Base-by-base conservation (phyloP, 2,888 invertebrate genomes). In the Venustoraphidia nigricollis region DNA sequence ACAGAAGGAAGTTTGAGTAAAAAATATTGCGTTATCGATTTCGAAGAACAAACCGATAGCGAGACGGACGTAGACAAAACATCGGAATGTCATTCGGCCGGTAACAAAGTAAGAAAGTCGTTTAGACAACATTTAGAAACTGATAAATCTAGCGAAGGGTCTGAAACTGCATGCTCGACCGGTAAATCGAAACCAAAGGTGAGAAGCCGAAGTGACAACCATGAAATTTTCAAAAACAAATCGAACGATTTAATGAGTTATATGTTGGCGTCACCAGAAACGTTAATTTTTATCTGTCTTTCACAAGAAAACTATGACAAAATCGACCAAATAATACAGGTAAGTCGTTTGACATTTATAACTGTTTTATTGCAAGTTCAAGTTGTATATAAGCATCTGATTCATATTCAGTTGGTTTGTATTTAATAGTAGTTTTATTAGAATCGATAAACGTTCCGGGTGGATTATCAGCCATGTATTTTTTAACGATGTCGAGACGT, bases 311-410 rank as follows among this genome's bases (percentile, higher is more conserved):
- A 87, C 60, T 80, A 82, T 54, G 72, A 74, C 8, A 81, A 83
- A 66, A 87, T 86, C 0, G 77, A 79, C 57, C 79, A 86, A 67
- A 85, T 90, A 51, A 77, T 88, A 56, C 77, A 86, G 80, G 90
- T 89, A 69, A 71, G 67, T 60, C 35, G 50, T 51, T 48, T 40
- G 36, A 39, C 47, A 44, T 49, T 63, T 49, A 71, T 50, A 78
- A 62, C 52, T 71, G 73, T 59, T 70, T 69, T 57, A 80, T 64
- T 46, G 70, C 70, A 58, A 72, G 69, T 58, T 73, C 74, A 44
- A 79, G 69, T 52, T 70, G 67, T 56, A 73, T 69, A 50, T 76
- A 76, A 34, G 69, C 68, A 45, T 77, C 71, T 50, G 65, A 67
- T 60, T 81, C 80, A 44, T 70, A 69, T 51, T 66, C 63, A 6